Evolutionary conservation across 1,140 invertebrate genomes (phyloP), one percentile per base, ranked within the genome.

Genomic region (Drosophila punjabiensis): DNA sequence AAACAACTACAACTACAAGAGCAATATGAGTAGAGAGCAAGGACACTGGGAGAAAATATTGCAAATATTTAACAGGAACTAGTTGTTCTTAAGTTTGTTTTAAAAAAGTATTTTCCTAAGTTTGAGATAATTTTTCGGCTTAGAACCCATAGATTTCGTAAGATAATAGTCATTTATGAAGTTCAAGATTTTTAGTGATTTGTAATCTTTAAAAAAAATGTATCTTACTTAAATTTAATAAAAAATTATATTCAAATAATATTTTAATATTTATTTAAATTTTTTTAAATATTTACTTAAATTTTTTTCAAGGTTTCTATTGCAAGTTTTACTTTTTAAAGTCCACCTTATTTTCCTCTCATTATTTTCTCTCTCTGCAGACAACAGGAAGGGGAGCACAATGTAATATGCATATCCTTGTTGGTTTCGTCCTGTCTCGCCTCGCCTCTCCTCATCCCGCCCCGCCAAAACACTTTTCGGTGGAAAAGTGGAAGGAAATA

Each of bases 401-500:
- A 89, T 89, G 60, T 88, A 88, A 88, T 88, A 88, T 88, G 85
- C 85, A 88, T 81, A 88, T 89, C 84, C 84, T 83, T 77, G 37
- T 63, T 70, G 61, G 66, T 39, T 50, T 68, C 65, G 33, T 48
- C 65, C 65, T 68, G 60, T 14, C 33, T 47, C 30, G 41, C 35
- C 13, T 5, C 13, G 14, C 47, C 32, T 20, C 10, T 8, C 47
- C 32, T 20, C n/a, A 30, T 37, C 24, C 79, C 55, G 61, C 55
- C 55, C 37, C 58, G 67, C 67, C 77, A 67, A 88, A 84, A 78
- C 84, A 78, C 80, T 88, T 88, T 87, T 68, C 77, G 69, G 55
- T 58, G 35, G 64, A 69, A 56, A 48, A 68, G 77, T 75, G 85
- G 81, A 89, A 89, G 85, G 85, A 89, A 89, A 81, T 84, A 89